A percentile compares a stretch with the other conserved stretches of the same genome.
phyloP scores from a whole-genome alignment of 2,797 vertebrate genomes.

The Acrossocheilus fasciatus region DNA sequence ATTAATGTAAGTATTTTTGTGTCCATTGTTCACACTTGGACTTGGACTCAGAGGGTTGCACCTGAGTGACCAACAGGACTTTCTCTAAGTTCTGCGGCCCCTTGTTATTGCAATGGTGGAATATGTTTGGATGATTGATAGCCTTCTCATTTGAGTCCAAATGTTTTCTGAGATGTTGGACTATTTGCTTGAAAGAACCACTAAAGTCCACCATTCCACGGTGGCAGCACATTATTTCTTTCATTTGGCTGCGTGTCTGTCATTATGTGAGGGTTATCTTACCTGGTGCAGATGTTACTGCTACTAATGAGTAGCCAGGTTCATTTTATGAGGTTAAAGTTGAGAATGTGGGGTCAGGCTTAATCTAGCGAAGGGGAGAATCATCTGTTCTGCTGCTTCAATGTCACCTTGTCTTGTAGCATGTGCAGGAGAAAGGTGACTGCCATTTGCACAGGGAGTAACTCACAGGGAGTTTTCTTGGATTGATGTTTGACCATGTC shows the following conservation, averaged over 20 bases:
- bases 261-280: slow-evolving; percentile 78
- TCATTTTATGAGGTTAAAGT: slow-evolving; percentile 85
- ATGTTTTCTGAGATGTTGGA: slow-evolving; percentile 16
- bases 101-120: background rate
- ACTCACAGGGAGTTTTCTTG: slow-evolving; percentile 23
- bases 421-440: slow-evolving; percentile 47
- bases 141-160: slow-evolving; percentile 8
- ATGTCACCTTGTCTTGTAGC: slow-evolving; percentile 68
- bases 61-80: background rate
- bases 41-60: background rate
- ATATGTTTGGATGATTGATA: background rate
- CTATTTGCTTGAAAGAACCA: slow-evolving; percentile 63
- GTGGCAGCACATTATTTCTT: slow-evolving; percentile 74
- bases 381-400: slow-evolving; percentile 63
- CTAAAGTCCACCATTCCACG: slow-evolving; percentile 66
- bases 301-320: slow-evolving; percentile 81
- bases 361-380: slow-evolving; percentile 62
- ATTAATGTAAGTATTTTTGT: background rate
- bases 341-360: slow-evolving; percentile 76
- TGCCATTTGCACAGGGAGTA: slow-evolving; percentile 57
- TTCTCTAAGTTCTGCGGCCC: background rate
- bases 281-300: slow-evolving; percentile 82
- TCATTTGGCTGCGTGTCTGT: slow-evolving; percentile 78
- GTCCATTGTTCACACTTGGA: background rate
- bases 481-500: background rate